phyloP scores from a whole-genome alignment of 2,797 vertebrate genomes.

The Betta splendens region DNA sequence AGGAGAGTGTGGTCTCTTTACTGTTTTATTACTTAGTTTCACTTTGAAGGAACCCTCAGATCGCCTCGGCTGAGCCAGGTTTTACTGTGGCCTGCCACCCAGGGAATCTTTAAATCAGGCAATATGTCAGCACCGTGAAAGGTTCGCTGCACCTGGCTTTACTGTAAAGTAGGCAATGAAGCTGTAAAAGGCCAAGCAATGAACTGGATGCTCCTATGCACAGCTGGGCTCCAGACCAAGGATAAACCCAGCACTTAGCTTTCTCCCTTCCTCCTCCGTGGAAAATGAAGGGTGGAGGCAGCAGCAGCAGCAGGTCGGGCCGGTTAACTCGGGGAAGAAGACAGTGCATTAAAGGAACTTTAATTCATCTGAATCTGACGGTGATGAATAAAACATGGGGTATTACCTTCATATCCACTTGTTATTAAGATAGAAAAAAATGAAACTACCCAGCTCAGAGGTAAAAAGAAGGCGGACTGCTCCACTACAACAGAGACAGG shows the following conservation, averaged over 20 bases:
- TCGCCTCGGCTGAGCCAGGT: conserved; percentile 67
- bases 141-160: conserved; percentile 71
- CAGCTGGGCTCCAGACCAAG: conserved; percentile 50
- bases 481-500: background rate
- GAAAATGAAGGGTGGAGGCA: conserved; percentile 30
- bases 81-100: conserved; percentile 66
- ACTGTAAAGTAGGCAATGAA: conserved; percentile 74
- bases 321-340: conserved; percentile 56
- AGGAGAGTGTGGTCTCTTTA: conserved; percentile 38
- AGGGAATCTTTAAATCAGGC: conserved; percentile 76
- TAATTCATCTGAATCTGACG: conserved; percentile 57
- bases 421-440: conserved; percentile 36
- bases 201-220: conserved; percentile 70
- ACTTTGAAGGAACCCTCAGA: conserved; percentile 66
- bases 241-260: conserved; percentile 70
- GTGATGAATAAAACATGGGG: conserved; percentile 74
- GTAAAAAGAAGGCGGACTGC: background rate
- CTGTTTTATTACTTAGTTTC: conserved; percentile 70
- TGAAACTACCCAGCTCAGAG: conserved; percentile 9
- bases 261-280: conserved; percentile 31
- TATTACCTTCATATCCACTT: conserved; percentile 48
- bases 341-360: conserved; percentile 58
- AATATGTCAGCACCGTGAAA: conserved; percentile 72
- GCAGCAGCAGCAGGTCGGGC: conserved; percentile 55
- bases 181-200: conserved; percentile 72